Evolutionary conservation across 1,140 invertebrate species (phyloP).

Genomic region (Drosophila ironensis): DNA sequence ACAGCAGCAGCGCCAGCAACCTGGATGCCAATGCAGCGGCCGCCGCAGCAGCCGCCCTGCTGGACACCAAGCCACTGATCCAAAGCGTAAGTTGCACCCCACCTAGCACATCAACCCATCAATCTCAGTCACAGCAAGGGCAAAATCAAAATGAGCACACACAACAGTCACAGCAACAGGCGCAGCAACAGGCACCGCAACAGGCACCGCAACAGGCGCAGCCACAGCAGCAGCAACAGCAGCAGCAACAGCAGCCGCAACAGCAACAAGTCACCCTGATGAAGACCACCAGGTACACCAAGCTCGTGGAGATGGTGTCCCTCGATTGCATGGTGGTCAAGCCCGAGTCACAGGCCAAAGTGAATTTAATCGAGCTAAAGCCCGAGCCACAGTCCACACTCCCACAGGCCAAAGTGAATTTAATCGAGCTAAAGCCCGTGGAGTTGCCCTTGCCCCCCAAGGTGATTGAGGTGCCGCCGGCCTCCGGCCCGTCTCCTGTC

Average conservation of each 20-base stretch:
- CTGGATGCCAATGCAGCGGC: conserved; percentile 68
- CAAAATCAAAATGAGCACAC: background rate
- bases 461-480: background rate
- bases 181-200: background rate
- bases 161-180: background rate
- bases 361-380: too few species aligned
- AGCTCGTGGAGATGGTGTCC: conserved; percentile 15
- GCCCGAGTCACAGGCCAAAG: background rate
- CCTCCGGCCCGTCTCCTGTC: background rate
- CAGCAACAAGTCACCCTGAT: conserved; percentile 8
- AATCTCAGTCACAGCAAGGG: conserved; percentile 1
- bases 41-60: conserved; percentile 57
- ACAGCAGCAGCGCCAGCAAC: conserved; percentile 77
- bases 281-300: conserved; percentile 18
- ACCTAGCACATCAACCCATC: background rate
- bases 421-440: background rate
- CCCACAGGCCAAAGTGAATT: too few species aligned
- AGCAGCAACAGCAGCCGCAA: background rate
- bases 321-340: conserved; percentile 12
- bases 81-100: conserved; percentile 79
- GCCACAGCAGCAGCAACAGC: background rate
- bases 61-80: conserved; percentile 82
- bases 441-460: background rate
- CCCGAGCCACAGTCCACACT: background rate
- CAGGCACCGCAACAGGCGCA: background rate